Evolutionary conservation across 2,797 vertebrate genomes (phyloP), one percentile per base, ranked within the genome.

Genomic region (Moxostoma hubbsi): DNA sequence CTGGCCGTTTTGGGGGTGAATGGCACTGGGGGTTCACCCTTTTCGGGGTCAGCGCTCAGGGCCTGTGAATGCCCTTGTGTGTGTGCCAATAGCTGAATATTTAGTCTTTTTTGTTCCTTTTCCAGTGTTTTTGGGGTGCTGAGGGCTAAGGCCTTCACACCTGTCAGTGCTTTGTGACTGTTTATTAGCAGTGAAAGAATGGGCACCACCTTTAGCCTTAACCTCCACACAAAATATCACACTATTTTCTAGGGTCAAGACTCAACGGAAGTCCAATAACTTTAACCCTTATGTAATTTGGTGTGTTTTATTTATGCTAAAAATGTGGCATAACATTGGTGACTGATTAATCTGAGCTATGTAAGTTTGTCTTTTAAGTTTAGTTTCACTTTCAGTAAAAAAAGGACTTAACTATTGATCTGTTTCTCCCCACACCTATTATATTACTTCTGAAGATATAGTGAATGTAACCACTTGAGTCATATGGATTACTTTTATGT

Each of bases 111-210:
- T 36, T 36, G 36, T 36, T 36, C 61, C 18, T 71, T 83, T 86
- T 88, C 83, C 90, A 89, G 83, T 58, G 49, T 79, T 71, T 83
- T 77, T 50, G 16, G 79, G 71, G 65, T 72, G 75, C 67, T 77
- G 43, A 11, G 75, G 74, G 82, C 77, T 66, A 71, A 81, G 77
- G 68, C 84, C 66, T 88, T 90, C 90, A 89, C 92, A 94, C 92
- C 92, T 93, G 92, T 89, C 89, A 89, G 81, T 66, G 88, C 74
- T 92, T 90, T 89, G 73, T 4, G 36, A 36, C 36, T 36, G 36
- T 36, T 36, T 36, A 36, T 36, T 36, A 36, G 36, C 3, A 36
- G 36, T 36, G 36, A 36, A 36, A 36, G 36, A 36, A 36, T 36
- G 36, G 3, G 36, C 36, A 36, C 7, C 58, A 83, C 69, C 70